Conservation (phyloP, 1,140 invertebrate genomes). For the Diorhabda sublineata region DNA sequence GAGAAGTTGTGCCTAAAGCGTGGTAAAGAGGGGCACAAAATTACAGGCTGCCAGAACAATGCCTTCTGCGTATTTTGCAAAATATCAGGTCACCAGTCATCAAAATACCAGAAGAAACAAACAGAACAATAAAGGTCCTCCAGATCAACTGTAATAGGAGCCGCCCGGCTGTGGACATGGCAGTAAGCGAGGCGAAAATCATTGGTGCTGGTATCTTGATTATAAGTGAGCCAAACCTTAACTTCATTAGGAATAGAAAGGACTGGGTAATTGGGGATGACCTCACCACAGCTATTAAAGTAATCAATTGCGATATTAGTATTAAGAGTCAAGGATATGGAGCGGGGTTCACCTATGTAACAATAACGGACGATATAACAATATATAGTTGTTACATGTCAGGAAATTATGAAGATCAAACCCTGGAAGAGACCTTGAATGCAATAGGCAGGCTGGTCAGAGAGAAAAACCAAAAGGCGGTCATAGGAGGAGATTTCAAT, state of each 20-base stretch:
- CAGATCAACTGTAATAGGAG: not conserved
- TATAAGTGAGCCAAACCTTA: too few species aligned
- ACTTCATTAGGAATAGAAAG: too few species aligned
- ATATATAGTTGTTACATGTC: too few species aligned
- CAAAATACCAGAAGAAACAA: not conserved
- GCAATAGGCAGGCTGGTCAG: too few species aligned
- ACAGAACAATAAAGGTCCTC: not conserved
- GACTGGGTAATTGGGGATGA: too few species aligned
- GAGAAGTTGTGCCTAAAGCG: slow-evolving; percentile 6
- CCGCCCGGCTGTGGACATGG: not conserved
- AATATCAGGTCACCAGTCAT: slow-evolving; percentile 10
- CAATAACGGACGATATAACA: not conserved
- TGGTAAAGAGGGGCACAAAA: slow-evolving; percentile 14
- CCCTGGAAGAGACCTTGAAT: too few species aligned
- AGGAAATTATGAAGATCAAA: too few species aligned
- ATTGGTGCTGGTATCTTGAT: not conserved
- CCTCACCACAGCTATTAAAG: too few species aligned
- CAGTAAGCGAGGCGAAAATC: not conserved
- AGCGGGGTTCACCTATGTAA: not conserved
- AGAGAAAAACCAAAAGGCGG: too few species aligned
- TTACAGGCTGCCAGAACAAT: not conserved
- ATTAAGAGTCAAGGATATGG: slow-evolving; percentile 4
- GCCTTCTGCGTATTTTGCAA: slow-evolving; percentile 6
- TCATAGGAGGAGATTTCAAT: too few species aligned
- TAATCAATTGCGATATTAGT: too few species aligned